Evolutionary conservation across 1,140 invertebrate species (phyloP).

Genomic region (Colletes gigas): DNA sequence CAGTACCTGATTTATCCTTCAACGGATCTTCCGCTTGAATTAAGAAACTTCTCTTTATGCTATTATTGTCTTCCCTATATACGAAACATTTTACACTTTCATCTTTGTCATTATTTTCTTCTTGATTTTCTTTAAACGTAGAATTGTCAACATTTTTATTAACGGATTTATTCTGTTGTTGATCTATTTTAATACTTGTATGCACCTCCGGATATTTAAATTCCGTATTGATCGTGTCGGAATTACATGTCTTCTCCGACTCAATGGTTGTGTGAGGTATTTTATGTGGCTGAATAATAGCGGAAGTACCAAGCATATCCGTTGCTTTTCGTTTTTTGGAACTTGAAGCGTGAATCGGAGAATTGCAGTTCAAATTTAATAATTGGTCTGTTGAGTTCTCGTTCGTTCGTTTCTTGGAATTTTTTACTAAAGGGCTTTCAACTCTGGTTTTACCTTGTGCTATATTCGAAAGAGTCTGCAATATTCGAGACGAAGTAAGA

Average conservation of each 20-base stretch:
- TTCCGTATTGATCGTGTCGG: not conserved
- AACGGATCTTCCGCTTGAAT: conserved; percentile 73
- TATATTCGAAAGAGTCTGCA: conserved; percentile 76
- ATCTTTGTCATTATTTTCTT: conserved; percentile 47
- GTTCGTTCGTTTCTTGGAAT: conserved; percentile 38
- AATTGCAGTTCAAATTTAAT: conserved; percentile 26
- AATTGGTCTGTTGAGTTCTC: conserved; percentile 21
- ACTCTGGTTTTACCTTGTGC: conserved; percentile 66
- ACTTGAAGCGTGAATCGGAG: conserved; percentile 29
- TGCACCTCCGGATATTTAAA: conserved; percentile 29
- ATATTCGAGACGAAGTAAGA: conserved; percentile 75
- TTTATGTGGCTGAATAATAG: conserved; percentile 67
- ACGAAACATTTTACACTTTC: conserved; percentile 74
- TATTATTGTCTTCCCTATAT: conserved; percentile 74
- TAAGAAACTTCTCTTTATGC: conserved; percentile 74
- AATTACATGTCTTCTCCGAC: conserved; percentile 49
- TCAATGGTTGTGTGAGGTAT: conserved; percentile 63
- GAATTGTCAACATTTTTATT: conserved; percentile 22
- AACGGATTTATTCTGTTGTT: conserved; percentile 3
- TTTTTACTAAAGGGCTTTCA: conserved; percentile 39
- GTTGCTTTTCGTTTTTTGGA: conserved; percentile 75
- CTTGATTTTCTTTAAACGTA: conserved; percentile 41
- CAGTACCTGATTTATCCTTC: conserved; percentile 47
- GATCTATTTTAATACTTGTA: not conserved
- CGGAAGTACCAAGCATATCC: conserved; percentile 58